Evolutionary conservation across 2,888 invertebrate species (phyloP), one percentile per base, ranked within the genome.

Genomic region (Cryptocephalus moraei): DNA sequence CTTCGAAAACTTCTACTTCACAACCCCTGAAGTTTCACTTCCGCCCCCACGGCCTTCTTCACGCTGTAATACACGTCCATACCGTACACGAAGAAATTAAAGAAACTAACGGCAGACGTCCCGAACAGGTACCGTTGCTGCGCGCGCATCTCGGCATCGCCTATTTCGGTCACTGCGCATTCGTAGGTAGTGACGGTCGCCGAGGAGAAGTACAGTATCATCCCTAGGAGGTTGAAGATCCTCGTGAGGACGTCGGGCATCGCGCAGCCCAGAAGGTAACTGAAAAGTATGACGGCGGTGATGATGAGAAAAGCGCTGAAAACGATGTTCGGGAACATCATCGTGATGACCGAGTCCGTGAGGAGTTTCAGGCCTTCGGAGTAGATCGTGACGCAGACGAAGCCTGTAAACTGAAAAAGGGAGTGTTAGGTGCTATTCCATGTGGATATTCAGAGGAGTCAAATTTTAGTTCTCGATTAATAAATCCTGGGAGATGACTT

Each of bases 281-380:
- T 62, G 34, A 66, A 50, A 3, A 62, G 54, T 9, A 66, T 60
- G 13, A 66, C 62, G 34, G 62, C 53, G 8, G 62, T 63, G 32
- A 66, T 63, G 44, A 66, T 63, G 14, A 65, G 57, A 46, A 58
- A 63, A 44, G 62, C 47, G 13, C 62, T 57, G 49, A 60, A 63
- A 4, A 64, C 65, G 2, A 66, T 57, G 45, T 62, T 62, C 4
- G 66, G 67, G 38, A 63, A 61, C 55, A 62, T 59, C 47, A 57
- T 45, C 2, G 59, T 53, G 13, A 56, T 57, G 13, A 59, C 50
- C 36, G 58, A 58, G 32, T 50, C 39, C 4, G 33, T 33, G 14
- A 61, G 55, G 6, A 60, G 38, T 12, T 51, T 47, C 8, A 59
- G 43, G 1, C 60, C 64, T 51, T 59, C 56, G 1, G 63, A 61